Base-by-base conservation (phyloP, 1,140 invertebrate species). In the Drosophila ficusphila region DNA sequence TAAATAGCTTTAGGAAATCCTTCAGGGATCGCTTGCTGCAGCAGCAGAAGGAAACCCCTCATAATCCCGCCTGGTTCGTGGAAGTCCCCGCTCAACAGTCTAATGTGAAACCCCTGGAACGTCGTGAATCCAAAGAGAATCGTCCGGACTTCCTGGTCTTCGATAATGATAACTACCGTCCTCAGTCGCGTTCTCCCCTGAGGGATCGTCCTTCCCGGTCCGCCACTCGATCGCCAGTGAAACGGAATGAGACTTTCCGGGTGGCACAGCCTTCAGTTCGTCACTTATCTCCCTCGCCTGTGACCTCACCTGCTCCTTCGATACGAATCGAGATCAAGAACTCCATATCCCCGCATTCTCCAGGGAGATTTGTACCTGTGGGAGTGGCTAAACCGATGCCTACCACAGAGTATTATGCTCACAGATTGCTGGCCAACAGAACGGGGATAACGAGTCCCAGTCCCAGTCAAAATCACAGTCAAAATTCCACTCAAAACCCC, bases 281-380 rank as follows among this genome's bases (percentile, higher is more conserved):
- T 4, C 61, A 61, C 18, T 18, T 60, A 7, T 72, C 70, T 1
- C 78, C 81, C 0, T 82, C 82, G n/a, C 62, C 75, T 11, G 14
- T 34, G 3, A 39, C 58, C n/a, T 4, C 38, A 6, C 54, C 72
- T 1, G 7, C 67, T n/a, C 48, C 85, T 39, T 53, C 82, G 16
- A 91, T 91, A 36, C 83, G 90, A 12, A 91, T 91, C 39, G 90
- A 91, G 71, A 86, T 91, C 52, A 91, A 91, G 61, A 91, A 91
- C 56, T 91, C 90, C 25, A 90, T 91, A 38, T 70, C 79, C 3
- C 90, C 90, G 2, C 81, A 91, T 27, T 69, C 82, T 2, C 90
- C 90, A 0, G 75, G 90, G 6, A 65, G 90, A 14, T 68, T 91
- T 16, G 90, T 91, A 34, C 90, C 90, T 7, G 88, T 91, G 16